phyloP scores from a whole-genome alignment of 2,888 invertebrate species.

The Anoplius nigerrimus region DNA sequence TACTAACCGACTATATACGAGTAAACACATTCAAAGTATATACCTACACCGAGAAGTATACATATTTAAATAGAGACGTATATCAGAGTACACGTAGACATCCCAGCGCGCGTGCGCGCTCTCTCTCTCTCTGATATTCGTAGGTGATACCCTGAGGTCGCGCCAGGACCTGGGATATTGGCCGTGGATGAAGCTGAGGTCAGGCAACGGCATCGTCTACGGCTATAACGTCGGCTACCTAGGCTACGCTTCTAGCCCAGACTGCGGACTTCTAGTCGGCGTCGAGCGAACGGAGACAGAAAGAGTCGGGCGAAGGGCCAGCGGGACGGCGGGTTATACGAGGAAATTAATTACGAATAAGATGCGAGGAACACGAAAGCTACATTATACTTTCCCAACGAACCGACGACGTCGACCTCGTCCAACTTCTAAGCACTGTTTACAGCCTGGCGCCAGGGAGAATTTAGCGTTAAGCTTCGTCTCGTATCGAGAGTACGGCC shows the following conservation, averaged over 20 bases:
- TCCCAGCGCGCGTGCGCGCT: too few relatives aligned
- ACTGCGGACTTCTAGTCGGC: too few relatives aligned
- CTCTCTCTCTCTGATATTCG: too few relatives aligned
- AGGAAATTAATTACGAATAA: slow-evolving; percentile 59
- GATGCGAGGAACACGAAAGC: slow-evolving; percentile 54
- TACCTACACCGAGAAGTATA: neutral
- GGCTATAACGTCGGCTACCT: too few relatives aligned
- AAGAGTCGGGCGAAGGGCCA: neutral
- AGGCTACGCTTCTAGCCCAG: too few relatives aligned
- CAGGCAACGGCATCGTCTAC: neutral
- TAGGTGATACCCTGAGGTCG: slow-evolving; percentile 8
- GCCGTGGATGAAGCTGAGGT: slow-evolving; percentile 15
- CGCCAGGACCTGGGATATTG: slow-evolving; percentile 27
- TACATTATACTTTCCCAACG: slow-evolving; percentile 51
- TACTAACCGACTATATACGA: neutral
- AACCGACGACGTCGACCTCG: slow-evolving; percentile 37
- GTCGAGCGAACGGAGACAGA: neutral
- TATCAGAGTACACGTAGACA: neutral
- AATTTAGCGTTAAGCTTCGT: slow-evolving; percentile 12
- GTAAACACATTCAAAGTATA: neutral
- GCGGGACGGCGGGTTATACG: slow-evolving; percentile 10
- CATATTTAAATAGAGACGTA: neutral
- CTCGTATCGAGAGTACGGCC: slow-evolving; percentile 1
- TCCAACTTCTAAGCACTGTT: slow-evolving; percentile 53
- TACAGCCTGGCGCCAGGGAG: slow-evolving; percentile 28